These are phyloP conservation scores for Emmelina monodactyla DNA, from an alignment of 2,888 invertebrate species.

Conservation along the genomic window DNA sequence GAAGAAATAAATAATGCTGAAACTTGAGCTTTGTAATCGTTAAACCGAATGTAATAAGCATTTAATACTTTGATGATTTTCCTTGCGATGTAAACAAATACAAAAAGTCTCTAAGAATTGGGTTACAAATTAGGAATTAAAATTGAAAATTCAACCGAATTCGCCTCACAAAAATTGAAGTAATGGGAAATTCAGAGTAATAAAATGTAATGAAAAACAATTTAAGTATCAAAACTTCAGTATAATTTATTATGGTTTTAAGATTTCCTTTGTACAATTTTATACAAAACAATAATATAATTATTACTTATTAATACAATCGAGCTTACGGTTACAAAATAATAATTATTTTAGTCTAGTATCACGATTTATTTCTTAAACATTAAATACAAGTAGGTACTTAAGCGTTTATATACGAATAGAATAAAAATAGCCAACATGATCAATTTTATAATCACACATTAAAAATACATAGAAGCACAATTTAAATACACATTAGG, in stretches of 20 bases:
- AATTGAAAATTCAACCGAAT: background rate
- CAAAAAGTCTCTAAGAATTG: too few relatives aligned
- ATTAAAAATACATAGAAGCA: background rate
- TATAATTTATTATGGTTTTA: conserved; percentile 63
- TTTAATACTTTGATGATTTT: too few relatives aligned
- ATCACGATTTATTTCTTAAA: conserved; percentile 67
- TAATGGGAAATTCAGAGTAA: background rate
- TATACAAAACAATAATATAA: conserved; percentile 65
- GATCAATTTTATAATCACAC: conserved; percentile 20
- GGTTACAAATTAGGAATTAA: too few relatives aligned
- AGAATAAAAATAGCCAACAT: conserved; percentile 32
- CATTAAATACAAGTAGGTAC: conserved; percentile 36
- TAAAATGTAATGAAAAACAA: conserved; percentile 33
- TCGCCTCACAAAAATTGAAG: background rate
- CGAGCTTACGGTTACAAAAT: conserved; percentile 63
- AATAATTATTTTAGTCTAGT: conserved; percentile 61
- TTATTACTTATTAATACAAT: conserved; percentile 64
- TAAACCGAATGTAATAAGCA: too few relatives aligned
- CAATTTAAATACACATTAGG: too few relatives aligned
- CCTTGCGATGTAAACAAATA: too few relatives aligned
- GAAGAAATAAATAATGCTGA: too few relatives aligned
- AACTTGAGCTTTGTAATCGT: too few relatives aligned
- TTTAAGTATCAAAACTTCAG: conserved; percentile 64
- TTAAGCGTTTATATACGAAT: conserved; percentile 48
- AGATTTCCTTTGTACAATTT: conserved; percentile 61